Percentiles rank a stretch among this genome's conserved stretches.
Evolutionary conservation across 2,888 invertebrate genomes (phyloP).

Genomic region (Sceliomorpha sp.): DNA sequence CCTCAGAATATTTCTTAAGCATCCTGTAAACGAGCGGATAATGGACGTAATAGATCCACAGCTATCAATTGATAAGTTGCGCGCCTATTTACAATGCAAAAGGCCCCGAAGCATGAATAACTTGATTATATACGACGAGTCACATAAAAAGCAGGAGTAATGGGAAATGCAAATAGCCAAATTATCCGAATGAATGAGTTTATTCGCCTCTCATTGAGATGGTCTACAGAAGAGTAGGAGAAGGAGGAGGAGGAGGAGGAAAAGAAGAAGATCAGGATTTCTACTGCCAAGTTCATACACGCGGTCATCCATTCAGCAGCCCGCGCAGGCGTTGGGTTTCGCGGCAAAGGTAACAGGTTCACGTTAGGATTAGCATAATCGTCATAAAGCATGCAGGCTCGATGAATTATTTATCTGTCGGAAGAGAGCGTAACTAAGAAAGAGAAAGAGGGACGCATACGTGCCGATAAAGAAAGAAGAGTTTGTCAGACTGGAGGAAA

Average conservation of each 20-base stretch:
- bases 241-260: slow-evolving; percentile 21
- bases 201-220: slow-evolving; percentile 50
- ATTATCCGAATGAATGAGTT: slow-evolving; percentile 56
- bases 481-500: slow-evolving; percentile 36
- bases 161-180: slow-evolving; percentile 52
- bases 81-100: slow-evolving; percentile 18
- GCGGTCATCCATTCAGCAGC: slow-evolving; percentile 57
- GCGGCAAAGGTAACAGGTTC: slow-evolving; percentile 76
- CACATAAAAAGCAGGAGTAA: slow-evolving; percentile 35
- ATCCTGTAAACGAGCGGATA: too few species aligned
- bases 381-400: slow-evolving; percentile 78
- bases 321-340: slow-evolving; percentile 58
- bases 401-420: slow-evolving; percentile 80
- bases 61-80: slow-evolving; percentile 1
- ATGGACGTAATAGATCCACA: neutral
- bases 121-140: slow-evolving; percentile 20
- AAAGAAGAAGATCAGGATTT: slow-evolving; percentile 31
- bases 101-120: slow-evolving; percentile 21
- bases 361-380: slow-evolving; percentile 78
- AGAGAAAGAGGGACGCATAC: slow-evolving; percentile 53
- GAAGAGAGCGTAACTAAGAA: slow-evolving; percentile 58
- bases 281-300: slow-evolving; percentile 54
- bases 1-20: too few species aligned
- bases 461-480: slow-evolving; percentile 36
- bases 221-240: slow-evolving; percentile 3